Evolutionary conservation across 2,797 vertebrate genomes (phyloP), one percentile per base, ranked within the genome.

Genomic region (Ambastaia sidthimunki): DNA sequence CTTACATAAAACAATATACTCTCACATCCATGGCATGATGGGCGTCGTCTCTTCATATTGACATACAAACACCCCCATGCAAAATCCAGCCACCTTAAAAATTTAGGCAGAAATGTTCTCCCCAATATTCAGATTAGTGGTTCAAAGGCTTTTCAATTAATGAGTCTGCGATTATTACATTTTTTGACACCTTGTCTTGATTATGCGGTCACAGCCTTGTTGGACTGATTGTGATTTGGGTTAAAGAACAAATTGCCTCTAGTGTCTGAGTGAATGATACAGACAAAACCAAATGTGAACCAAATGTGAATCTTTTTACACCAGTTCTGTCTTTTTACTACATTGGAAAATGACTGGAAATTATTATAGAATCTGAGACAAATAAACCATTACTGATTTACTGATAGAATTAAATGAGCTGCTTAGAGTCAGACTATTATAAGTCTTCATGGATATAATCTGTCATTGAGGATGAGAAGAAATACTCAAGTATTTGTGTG

Each of bases 151-250:
- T 37, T 37, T 6, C 34, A 37, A 1, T 37, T 6, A 7, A 7
- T 37, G 34, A 6, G 6, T 37, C 34, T 37, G 34, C 6, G 34
- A 37, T 37, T 37, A 37, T 37, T 37, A 37, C 34, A 37, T 37
- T 37, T 37, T 6, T 6, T 37, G 34, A 37, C 34, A 37, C 34
- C 34, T 23, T 25, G 37, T 73, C 71, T 47, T n/a, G 5, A 31
- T 31, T 28, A 23, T 63, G 34, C 52, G 23, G 52, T 48, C 63
- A 44, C 54, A 71, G 71, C 70, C 37, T 50, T 19, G 31, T 21
- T 21, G 3, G 66, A 34, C 34, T 83, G 60, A 75, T 19, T 68
- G 50, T 80, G 75, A 78, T 83, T 81, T 60, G 71, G 71, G 67
- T 71, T 50, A 16, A 74, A 65, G 10, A 76, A 54, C 4, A 52